Evolutionary conservation across 2,797 vertebrate species (phyloP).

Genomic region (Odontamblyopus rebecca): DNA sequence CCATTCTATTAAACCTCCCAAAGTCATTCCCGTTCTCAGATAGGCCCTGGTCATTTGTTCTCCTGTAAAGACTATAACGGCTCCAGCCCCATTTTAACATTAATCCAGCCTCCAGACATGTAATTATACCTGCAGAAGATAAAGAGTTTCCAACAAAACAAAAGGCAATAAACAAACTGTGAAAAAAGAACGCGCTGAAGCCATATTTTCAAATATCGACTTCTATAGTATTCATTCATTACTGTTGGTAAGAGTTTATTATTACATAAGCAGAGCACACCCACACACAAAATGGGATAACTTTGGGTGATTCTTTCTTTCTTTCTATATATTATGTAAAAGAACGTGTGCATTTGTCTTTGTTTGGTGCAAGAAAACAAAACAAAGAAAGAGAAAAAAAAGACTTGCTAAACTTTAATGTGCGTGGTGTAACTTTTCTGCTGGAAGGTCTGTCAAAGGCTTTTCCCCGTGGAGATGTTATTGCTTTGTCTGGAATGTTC

Average conservation of each 20-base stretch:
- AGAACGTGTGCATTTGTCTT: no score
- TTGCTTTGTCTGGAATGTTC: no score
- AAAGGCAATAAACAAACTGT: conserved; percentile 34
- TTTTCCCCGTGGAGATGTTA: no score
- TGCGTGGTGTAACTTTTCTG: no score
- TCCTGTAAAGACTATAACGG: conserved; percentile 52
- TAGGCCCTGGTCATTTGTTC: conserved; percentile 47
- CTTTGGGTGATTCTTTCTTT: no score
- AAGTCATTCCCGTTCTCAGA: conserved; percentile 40
- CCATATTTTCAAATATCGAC: not conserved
- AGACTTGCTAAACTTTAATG: no score
- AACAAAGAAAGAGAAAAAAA: no score
- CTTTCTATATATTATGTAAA: no score
- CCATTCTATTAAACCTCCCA: conserved; percentile 4
- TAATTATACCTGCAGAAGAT: conserved; percentile 55
- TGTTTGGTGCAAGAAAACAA: no score
- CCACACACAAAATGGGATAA: no score
- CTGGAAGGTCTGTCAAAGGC: no score
- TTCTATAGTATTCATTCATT: not conserved
- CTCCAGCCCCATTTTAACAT: conserved; percentile 43
- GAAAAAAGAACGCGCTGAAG: not conserved
- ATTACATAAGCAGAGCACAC: no score
- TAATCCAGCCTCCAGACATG: conserved; percentile 54
- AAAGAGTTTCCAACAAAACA: conserved; percentile 39
- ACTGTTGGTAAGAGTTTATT: not conserved